Evolutionary conservation across 2,888 invertebrate genomes (phyloP).

Genomic region (Caenorhabditis sp.): DNA sequence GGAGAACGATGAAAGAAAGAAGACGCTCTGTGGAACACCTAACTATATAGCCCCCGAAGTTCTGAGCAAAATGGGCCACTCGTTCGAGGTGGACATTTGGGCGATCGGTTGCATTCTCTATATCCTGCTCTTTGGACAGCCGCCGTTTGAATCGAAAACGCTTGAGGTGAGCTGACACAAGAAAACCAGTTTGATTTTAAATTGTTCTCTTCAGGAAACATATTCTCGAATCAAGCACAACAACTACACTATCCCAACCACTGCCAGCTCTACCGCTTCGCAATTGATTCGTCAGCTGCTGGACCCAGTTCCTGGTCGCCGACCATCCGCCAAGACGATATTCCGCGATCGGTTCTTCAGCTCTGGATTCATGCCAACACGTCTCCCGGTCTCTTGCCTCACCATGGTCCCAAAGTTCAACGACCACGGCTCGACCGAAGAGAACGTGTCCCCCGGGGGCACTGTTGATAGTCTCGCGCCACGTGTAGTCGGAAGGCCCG

Average conservation of each 20-base stretch:
- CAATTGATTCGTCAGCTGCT: constrained; percentile 85
- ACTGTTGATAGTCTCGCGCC: neutral
- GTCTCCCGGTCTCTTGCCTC: constrained; percentile 93
- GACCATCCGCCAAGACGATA: constrained; percentile 84
- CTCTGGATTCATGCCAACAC: constrained; percentile 89
- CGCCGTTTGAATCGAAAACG: constrained; percentile 97
- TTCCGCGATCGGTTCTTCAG: constrained; percentile 75
- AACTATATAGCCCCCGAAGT: constrained; percentile 99
- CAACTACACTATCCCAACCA: constrained; percentile 89
- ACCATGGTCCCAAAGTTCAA: constrained; percentile 93
- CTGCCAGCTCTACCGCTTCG: constrained; percentile 77
- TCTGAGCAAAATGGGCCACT: constrained; percentile 96
- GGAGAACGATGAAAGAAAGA: constrained; percentile 91
- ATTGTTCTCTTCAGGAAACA: constrained; percentile 86
- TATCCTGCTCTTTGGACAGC: constrained; percentile 96
- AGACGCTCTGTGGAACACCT: constrained; percentile 98
- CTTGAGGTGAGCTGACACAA: constrained; percentile 86
- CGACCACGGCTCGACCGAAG: constrained; percentile 39
- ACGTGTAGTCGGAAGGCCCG: neutral
- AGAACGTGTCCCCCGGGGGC: constrained; percentile 13
- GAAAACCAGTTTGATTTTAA: too few relatives aligned
- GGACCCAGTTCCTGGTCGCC: constrained; percentile 84
- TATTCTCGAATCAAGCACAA: constrained; percentile 96
- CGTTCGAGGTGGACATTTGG: constrained; percentile 99
- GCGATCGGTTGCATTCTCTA: constrained; percentile 90